phyloP scores from a whole-genome alignment of 2,888 invertebrate genomes.

The Meganola albula region DNA sequence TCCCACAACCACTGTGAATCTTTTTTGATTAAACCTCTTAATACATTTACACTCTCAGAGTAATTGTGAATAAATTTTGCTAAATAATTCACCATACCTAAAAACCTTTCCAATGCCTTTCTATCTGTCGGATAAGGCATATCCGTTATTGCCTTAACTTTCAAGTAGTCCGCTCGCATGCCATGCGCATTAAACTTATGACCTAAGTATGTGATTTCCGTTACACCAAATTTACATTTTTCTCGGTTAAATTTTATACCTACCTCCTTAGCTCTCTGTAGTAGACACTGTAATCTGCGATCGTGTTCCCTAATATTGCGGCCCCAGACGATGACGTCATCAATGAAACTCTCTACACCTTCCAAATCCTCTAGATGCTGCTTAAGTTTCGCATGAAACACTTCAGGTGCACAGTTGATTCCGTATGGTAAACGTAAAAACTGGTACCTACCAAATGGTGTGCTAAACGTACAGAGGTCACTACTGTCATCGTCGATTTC shows the following conservation, averaged over 20 bases:
- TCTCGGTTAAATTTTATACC: constrained; percentile 15
- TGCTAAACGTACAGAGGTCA: constrained; percentile 8
- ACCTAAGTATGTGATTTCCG: constrained; percentile 19
- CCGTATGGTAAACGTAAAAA: constrained; percentile 5
- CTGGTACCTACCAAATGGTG: constrained; percentile 9
- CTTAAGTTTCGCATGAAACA: constrained; percentile 10
- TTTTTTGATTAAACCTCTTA: constrained; percentile 16
- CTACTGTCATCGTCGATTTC: constrained; percentile 8
- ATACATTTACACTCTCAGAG: constrained; percentile 13
- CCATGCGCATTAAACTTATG: constrained; percentile 5
- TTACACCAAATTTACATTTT: constrained; percentile 14
- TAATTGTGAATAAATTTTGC: constrained; percentile 27
- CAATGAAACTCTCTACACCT: constrained; percentile 8
- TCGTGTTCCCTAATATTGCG: constrained; percentile 10
- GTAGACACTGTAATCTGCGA: constrained; percentile 6
- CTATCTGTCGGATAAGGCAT: constrained; percentile 17
- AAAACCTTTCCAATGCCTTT: constrained; percentile 20
- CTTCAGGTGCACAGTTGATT: too few species aligned
- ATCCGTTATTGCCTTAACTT: constrained; percentile 17
- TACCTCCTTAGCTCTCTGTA: constrained; percentile 8
- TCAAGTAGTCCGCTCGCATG: constrained; percentile 11
- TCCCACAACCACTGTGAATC: constrained; percentile 22
- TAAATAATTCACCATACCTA: constrained; percentile 24
- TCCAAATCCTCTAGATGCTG: constrained; percentile 15
- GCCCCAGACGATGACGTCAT: constrained; percentile 7